A percentile compares a stretch with the other conserved stretches of the same genome.
phyloP scores from a whole-genome alignment of 2,888 invertebrate genomes.

The Archips crataeganus region DNA sequence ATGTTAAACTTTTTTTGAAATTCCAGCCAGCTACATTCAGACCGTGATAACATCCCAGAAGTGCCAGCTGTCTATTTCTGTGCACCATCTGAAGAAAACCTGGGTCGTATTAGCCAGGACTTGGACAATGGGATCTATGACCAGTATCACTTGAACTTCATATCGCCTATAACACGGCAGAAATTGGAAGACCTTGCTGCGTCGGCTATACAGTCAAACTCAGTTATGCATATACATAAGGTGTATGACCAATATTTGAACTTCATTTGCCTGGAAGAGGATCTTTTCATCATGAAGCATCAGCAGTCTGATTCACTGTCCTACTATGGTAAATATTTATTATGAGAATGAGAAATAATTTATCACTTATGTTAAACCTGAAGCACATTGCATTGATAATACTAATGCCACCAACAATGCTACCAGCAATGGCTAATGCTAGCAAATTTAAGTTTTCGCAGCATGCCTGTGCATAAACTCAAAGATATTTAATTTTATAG shows the following conservation, averaged over 20 bases:
- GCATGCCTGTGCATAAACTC: too few relatives aligned
- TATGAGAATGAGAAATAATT: too few relatives aligned
- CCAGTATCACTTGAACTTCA: slow-evolving; percentile 97
- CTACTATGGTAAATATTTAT: slow-evolving; percentile 91
- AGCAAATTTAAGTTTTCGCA: too few relatives aligned
- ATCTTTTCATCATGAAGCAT: slow-evolving; percentile 97
- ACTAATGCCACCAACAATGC: too few relatives aligned
- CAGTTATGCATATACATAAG: slow-evolving; percentile 96
- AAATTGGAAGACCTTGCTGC: slow-evolving; percentile 98
- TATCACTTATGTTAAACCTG: too few relatives aligned
- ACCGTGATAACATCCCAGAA: slow-evolving; percentile 97
- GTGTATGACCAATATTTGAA: slow-evolving; percentile 99
- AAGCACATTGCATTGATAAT: too few relatives aligned
- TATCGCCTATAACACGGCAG: slow-evolving; percentile 96
- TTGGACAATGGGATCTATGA: slow-evolving; percentile 96
- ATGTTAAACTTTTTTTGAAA: background rate
- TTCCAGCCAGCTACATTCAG: slow-evolving; percentile 93
- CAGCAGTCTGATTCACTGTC: slow-evolving; percentile 96
- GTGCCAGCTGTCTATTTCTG: slow-evolving; percentile 99
- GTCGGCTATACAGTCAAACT: slow-evolving; percentile 95
- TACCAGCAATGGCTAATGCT: too few relatives aligned
- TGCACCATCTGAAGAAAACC: slow-evolving; percentile 97
- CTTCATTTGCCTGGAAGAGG: slow-evolving; percentile 99
- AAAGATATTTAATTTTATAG: too few relatives aligned
- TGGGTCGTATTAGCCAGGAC: slow-evolving; percentile 96